phyloP scores from a whole-genome alignment of 2,888 invertebrate genomes.

The Drosophila tripunctata region DNA sequence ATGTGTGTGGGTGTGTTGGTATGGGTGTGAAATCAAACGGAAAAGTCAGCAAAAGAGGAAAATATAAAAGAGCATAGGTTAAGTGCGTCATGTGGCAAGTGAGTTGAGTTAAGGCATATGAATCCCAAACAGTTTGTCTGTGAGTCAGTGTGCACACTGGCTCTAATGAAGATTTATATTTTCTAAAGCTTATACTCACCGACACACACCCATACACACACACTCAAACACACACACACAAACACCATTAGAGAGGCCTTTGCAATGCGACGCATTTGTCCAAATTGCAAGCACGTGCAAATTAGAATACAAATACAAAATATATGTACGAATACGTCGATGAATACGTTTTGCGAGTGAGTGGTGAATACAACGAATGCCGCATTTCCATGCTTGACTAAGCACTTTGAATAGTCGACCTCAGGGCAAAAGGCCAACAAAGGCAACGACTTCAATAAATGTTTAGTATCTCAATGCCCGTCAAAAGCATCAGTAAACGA shows the following conservation, averaged over 20 bases:
- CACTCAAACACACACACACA: conserved; percentile 3
- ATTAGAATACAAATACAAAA: conserved; percentile 61
- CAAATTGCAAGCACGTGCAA: conserved; percentile 78
- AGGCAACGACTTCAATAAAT: conserved; percentile 66
- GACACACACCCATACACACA: conserved; percentile 13
- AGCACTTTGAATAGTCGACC: conserved; percentile 72
- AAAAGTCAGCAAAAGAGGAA: conserved; percentile 63
- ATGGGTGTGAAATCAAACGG: conserved; percentile 70
- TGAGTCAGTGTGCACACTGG: conserved; percentile 10
- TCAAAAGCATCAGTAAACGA: conserved; percentile 4
- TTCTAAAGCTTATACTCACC: conserved; percentile 25
- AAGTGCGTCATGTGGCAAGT: conserved; percentile 55
- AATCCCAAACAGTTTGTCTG: conserved; percentile 13
- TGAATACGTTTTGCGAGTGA: conserved; percentile 7
- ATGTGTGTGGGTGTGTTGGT: conserved; percentile 12
- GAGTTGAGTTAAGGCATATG: conserved; percentile 20
- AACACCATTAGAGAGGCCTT: conserved; percentile 29
- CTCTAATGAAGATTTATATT: conserved; percentile 76
- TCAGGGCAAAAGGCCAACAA: conserved; percentile 29
- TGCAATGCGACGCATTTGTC: conserved; percentile 40
- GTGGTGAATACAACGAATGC: conserved; percentile 33
- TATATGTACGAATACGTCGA: conserved; percentile 17
- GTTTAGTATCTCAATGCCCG: conserved; percentile 65
- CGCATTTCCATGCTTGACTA: conserved; percentile 55
- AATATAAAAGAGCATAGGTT: conserved; percentile 72